Conservation (phyloP, 1,140 invertebrate species). For the Cyphomyrmex costatus region DNA sequence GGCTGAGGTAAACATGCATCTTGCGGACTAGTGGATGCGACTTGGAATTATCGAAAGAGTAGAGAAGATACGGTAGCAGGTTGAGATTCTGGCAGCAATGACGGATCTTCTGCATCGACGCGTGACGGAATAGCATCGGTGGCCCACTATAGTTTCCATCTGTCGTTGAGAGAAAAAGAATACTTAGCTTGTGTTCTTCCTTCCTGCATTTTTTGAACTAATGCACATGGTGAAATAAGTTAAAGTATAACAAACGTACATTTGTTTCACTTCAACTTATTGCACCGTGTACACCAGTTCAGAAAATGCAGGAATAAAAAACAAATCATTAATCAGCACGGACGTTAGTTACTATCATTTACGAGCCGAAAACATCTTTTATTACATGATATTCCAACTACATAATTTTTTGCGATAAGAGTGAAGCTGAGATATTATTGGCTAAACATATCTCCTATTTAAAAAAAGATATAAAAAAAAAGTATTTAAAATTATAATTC, state of each 20-base stretch:
- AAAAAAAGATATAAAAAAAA: not conserved
- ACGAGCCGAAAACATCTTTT: constrained; percentile 28
- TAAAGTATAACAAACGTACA: too few relatives aligned
- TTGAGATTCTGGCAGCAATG: constrained; percentile 86
- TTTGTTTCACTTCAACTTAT: too few relatives aligned
- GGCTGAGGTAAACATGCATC: constrained; percentile 78
- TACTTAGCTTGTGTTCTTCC: too few relatives aligned
- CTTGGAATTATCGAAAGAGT: constrained; percentile 84
- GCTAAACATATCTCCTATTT: not conserved
- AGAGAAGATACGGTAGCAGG: constrained; percentile 83
- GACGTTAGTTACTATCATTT: not conserved
- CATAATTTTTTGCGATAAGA: constrained; percentile 4
- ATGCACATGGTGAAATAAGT: too few relatives aligned
- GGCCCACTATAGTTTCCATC: constrained; percentile 83
- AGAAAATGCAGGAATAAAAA: too few relatives aligned
- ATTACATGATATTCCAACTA: constrained; percentile 28
- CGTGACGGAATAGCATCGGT: constrained; percentile 81
- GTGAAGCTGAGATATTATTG: constrained; percentile 8
- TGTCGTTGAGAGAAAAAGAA: constrained; percentile 65
- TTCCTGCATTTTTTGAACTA: too few relatives aligned
- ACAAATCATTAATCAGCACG: too few relatives aligned
- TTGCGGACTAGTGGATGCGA: constrained; percentile 81
- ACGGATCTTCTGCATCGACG: constrained; percentile 84
- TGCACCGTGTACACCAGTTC: too few relatives aligned
- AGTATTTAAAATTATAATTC: not conserved